Base-by-base conservation (phyloP, 1,140 invertebrate species). In the Nephotettix cincticeps region DNA sequence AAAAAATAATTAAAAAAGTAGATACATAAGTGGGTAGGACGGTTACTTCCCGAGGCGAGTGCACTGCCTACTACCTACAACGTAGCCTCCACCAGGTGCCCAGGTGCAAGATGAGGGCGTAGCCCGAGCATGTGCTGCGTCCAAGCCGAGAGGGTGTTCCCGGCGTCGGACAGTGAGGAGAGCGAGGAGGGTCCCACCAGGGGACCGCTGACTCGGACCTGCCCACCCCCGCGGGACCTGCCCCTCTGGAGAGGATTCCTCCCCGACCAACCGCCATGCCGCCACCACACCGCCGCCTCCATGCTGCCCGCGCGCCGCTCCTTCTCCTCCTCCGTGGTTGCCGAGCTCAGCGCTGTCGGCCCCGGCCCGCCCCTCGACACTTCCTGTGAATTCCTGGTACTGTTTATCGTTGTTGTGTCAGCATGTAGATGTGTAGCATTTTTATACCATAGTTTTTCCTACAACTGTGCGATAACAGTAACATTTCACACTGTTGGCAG, bases 111-210 rank as follows among this genome's bases (percentile, higher is more conserved):
- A n/a, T n/a, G n/a, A n/a, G n/a, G n/a, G 32, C 32, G 4, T 6
- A 27, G 56, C 25, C 13, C 21, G 28, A 36, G 14, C 14, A 77
- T 77, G 76, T 77, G 76, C 67, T 77, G 76, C 66, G 76, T 77
- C n/a, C 76, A 76, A 47, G 75, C 76, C 17, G 76, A 77, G 56
- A 67, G 76, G 13, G 76, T 77, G 40, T 77, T 77, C 63, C 76
- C 76, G 9, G 72, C 76, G 1, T 77, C 76, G 30, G 76, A 77
- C 68, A 72, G 71, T 58, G 76, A 77, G 54, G 75, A 76, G 40
- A 72, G 72, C 36, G 75, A 72, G 13, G 76, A 75, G 21, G 28
- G 32, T 9, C 47, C 40, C 40, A 27, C 23, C 27, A 23, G 68
- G 9, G 45, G 69, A 63, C 43, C 30, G 47, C 70, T 32, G 13